Evolutionary conservation across 2,113 vertebrate genomes (phyloP).

Genomic region (Sprattus sprattus): DNA sequence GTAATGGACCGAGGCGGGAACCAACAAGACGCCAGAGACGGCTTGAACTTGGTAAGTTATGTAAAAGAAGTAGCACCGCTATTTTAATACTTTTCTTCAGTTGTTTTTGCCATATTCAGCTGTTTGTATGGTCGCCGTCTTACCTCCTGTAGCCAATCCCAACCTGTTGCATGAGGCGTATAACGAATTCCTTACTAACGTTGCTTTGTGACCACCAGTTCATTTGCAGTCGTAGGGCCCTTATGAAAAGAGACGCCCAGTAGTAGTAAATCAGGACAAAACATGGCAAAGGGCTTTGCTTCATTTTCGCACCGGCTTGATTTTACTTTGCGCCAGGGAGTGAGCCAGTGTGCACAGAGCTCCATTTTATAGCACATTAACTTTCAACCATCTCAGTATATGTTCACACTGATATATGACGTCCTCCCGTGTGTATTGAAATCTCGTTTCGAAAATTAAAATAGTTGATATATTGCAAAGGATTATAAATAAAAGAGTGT

Average conservation of each 20-base stretch:
- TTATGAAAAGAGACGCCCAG: constrained; percentile 43
- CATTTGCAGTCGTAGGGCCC: constrained; percentile 46
- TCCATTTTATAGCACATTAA: constrained; percentile 55
- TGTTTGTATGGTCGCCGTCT: neutral
- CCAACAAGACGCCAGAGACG: neutral
- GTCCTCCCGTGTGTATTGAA: neutral
- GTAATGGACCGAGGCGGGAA: neutral
- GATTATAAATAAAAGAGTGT: neutral
- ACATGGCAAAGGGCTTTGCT: constrained; percentile 1
- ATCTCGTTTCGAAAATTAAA: neutral
- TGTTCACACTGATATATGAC: constrained; percentile 23
- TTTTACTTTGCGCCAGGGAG: constrained; percentile 27
- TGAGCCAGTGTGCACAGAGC: constrained; percentile 40
- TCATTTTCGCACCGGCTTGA: constrained; percentile 5
- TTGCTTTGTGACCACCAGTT: constrained; percentile 23
- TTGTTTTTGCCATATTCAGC: neutral
- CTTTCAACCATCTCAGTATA: constrained; percentile 48
- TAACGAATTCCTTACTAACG: neutral
- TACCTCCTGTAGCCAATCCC: neutral
- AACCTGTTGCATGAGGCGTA: constrained; percentile 22
- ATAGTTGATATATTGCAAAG: neutral
- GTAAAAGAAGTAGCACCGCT: neutral
- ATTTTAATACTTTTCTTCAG: neutral
- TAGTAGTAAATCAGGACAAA: constrained; percentile 45
- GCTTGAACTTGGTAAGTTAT: constrained; percentile 8